These are phyloP conservation scores for Actenoides lindsayi DNA, from an alignment of 2,113 vertebrate genomes.

Conservation along the genomic window DNA sequence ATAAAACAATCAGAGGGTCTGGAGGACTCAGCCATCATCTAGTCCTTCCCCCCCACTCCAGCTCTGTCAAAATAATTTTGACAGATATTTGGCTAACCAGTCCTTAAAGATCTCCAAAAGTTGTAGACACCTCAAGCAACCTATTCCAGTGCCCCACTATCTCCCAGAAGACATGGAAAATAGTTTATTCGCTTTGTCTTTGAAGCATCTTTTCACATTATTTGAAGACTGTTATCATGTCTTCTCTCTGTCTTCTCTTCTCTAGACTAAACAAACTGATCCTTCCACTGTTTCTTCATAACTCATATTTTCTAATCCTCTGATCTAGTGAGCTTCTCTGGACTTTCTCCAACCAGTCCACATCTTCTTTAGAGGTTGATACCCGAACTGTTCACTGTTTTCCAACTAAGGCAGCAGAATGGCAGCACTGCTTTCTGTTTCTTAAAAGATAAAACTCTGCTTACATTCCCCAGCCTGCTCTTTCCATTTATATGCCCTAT, in stretches of 20 bases:
- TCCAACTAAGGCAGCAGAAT: slow-evolving; percentile 59
- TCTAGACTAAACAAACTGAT: slow-evolving; percentile 66
- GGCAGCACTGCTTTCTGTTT: background rate
- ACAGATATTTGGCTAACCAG: background rate
- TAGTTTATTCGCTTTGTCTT: slow-evolving; percentile 20
- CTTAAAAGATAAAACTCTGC: background rate
- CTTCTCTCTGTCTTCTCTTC: slow-evolving; percentile 27
- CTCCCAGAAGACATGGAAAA: slow-evolving; percentile 2
- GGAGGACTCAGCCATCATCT: background rate
- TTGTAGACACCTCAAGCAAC: background rate
- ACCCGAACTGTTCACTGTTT: background rate
- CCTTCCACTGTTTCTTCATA: slow-evolving; percentile 52
- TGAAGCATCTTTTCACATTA: slow-evolving; percentile 50
- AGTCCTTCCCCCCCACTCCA: background rate
- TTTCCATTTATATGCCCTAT: background rate
- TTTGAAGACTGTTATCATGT: slow-evolving; percentile 47
- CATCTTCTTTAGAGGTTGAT: background rate
- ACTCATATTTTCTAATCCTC: slow-evolving; percentile 64
- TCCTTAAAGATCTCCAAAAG: background rate
- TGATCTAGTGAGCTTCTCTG: slow-evolving; percentile 55
- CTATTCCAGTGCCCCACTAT: background rate
- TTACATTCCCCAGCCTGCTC: background rate
- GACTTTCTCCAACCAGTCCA: slow-evolving; percentile 52
- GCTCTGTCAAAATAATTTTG: background rate
- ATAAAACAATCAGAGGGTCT: background rate